phyloP scores from a whole-genome alignment of 2,888 invertebrate species.

The Agrenia bidenticulata region DNA sequence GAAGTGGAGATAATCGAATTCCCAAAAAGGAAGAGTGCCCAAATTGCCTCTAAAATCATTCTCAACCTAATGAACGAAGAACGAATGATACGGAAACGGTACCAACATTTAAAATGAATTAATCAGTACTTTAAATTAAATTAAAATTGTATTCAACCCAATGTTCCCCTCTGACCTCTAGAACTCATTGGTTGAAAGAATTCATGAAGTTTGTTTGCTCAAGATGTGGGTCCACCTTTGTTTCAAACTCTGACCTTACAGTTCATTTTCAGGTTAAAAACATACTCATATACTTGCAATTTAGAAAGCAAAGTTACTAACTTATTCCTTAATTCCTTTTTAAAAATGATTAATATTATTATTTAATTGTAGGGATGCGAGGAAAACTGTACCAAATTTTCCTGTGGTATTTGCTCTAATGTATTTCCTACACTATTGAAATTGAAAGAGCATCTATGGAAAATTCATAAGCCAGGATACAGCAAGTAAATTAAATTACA shows the following conservation, averaged over 20 bases:
- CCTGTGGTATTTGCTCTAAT: slow-evolving; percentile 4
- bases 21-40: no score
- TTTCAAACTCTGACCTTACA: not conserved
- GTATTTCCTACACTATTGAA: slow-evolving; percentile 1
- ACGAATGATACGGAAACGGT: not conserved
- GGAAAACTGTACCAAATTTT: not conserved
- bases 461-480: not conserved
- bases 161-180: no score
- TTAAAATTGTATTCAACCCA: no score
- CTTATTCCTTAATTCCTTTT: not conserved
- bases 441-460: slow-evolving; percentile 17
- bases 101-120: no score
- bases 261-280: slow-evolving; percentile 24
- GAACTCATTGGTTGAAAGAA: not conserved
- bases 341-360: not conserved
- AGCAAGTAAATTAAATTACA: no score
- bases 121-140: no score
- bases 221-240: slow-evolving; percentile 15
- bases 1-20: no score
- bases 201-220: slow-evolving; percentile 15
- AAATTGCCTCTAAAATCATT: not conserved
- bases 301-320: no score
- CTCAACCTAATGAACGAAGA: not conserved
- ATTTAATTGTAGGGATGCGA: slow-evolving; percentile 7
- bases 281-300: no score